A percentile compares a stretch with the other conserved stretches of the same genome.
Conservation (phyloP, 1,140 invertebrate genomes). For the Mamestra configurata region DNA sequence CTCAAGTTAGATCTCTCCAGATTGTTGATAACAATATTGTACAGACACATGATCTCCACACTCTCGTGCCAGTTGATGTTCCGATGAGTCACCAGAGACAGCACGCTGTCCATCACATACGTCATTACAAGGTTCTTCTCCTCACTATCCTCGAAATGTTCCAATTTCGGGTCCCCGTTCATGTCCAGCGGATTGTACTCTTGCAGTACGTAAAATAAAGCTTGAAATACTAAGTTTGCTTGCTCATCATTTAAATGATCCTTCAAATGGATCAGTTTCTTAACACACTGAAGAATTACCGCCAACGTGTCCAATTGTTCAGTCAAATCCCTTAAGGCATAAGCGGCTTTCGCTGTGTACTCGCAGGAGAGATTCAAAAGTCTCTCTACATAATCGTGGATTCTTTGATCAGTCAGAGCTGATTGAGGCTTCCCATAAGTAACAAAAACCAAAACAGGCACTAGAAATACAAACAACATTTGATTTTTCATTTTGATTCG, state of each 20-base stretch:
- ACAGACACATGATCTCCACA: slow-evolving; percentile 90
- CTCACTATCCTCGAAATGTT: slow-evolving; percentile 64
- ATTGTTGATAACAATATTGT: slow-evolving; percentile 87
- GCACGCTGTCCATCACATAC: slow-evolving; percentile 89
- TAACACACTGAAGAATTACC: slow-evolving; percentile 90
- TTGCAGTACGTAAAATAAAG: slow-evolving; percentile 90
- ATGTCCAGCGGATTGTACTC: slow-evolving; percentile 86
- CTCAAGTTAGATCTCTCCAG: slow-evolving; percentile 87
- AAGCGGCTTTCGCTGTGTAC: slow-evolving; percentile 89
- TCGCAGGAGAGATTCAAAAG: slow-evolving; percentile 90
- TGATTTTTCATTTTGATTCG: slow-evolving; percentile 82
- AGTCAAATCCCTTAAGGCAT: slow-evolving; percentile 88
- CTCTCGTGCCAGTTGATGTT: slow-evolving; percentile 93
- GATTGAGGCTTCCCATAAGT: slow-evolving; percentile 69
- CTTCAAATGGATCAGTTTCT: slow-evolving; percentile 88
- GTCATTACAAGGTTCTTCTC: slow-evolving; percentile 78
- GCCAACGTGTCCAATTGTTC: slow-evolving; percentile 87
- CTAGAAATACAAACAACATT: slow-evolving; percentile 89
- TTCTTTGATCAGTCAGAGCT: slow-evolving; percentile 81
- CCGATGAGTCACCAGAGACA: slow-evolving; percentile 90
- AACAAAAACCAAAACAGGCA: slow-evolving; percentile 89
- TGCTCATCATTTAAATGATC: slow-evolving; percentile 89
- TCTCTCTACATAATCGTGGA: slow-evolving; percentile 90
- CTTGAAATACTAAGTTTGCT: slow-evolving; percentile 92
- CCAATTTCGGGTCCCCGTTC: slow-evolving; percentile 59